Base-by-base conservation (phyloP, 1,140 invertebrate species). In the Drosophila setifemur region DNA sequence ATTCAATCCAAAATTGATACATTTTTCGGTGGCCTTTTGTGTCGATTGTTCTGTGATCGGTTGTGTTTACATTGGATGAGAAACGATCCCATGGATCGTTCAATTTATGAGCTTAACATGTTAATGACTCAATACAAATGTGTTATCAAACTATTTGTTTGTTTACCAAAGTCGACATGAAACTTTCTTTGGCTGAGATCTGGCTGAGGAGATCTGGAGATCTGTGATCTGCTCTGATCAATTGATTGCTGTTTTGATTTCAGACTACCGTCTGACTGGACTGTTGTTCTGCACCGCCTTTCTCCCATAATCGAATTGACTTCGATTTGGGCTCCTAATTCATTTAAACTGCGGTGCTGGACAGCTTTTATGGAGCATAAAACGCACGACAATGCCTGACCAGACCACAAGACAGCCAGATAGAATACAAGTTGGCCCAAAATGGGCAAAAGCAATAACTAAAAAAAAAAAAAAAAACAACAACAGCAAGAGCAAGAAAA, bases 281-380 rank as follows among this genome's bases (percentile, higher is more conserved):
- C 33, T 58, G 29, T 21, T 48, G 11, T 25, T 47, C 60, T 47
- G 31, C 31, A n/a, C 26, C 49, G 55, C 73, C 57, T 83, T 83
- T 83, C 78, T 73, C 64, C 40, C 21, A 9, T 31, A 68, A 54
- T 33, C 26, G 33, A 47, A 44, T 54, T 85, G 81, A 72, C 79
- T 86, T 79, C 79, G 81, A 81, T 86, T 85, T 85, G 79, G 81
- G 58, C 49, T 71, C 81, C 75, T 85, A 85, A 85, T 86, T 85
- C 79, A 40, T 35, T 86, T 85, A 85, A 85, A 85, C 75, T 71
- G 57, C 43, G 5, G 48, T 43, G 68, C 68, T 70, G 77, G 79
- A 78, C 79, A 85, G 64, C 70, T 50, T 85, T 86, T 85, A 78
- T 85, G 81, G 79, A 86, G 75, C 79, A 85, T 57, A 86, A 81